Evolutionary conservation across 2,888 invertebrate species (phyloP), one percentile per base, ranked within the genome.

Genomic region (Serripes groenlandicus): DNA sequence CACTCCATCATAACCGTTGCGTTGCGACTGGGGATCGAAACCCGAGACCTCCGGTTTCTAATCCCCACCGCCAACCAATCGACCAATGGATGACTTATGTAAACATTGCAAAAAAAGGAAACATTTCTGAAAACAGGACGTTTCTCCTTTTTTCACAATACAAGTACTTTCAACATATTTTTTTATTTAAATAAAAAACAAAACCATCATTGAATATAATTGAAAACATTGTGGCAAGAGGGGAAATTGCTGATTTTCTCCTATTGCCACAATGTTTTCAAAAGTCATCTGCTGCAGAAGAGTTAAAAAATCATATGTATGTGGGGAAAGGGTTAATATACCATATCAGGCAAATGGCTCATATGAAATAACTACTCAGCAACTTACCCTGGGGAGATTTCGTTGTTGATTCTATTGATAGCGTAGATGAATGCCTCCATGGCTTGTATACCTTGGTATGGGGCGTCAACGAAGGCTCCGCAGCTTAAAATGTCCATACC

Each of bases 341-440:
- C n/a, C n/a, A n/a, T 42, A 5, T 49, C 49, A 2, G 21, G 7
- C 2, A 21, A 49, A 15, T 49, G 49, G 21, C 2, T 5, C 2
- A 49, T 3, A 49, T 49, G 2, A 1, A 5, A 3, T 49, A 3
- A n/a, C n/a, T n/a, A n/a, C 2, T 21, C 2, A 49, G 49, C 21
- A 21, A 56, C 68, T 28, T 66, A 83, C 81, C 78, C 69, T 7
- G 78, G 60, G 15, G 42, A 42, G 4, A 75, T 26, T 0, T 81
- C 60, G 3, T 21, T 77, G 28, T 89, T 86, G 52, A 88, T 75
- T 32, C 85, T 68, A 32, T 81, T 66, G 3, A 92, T 72, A 9
- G 91, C 91, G 74, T 86, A 92, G n/a, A 90, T 87, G 88, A 92
- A 90, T 18, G 91, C 91, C 71, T 92, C 89, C 71, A 91, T 76